phyloP scores from a whole-genome alignment of 1,140 invertebrate species.

The Hydropsyche tenuis region DNA sequence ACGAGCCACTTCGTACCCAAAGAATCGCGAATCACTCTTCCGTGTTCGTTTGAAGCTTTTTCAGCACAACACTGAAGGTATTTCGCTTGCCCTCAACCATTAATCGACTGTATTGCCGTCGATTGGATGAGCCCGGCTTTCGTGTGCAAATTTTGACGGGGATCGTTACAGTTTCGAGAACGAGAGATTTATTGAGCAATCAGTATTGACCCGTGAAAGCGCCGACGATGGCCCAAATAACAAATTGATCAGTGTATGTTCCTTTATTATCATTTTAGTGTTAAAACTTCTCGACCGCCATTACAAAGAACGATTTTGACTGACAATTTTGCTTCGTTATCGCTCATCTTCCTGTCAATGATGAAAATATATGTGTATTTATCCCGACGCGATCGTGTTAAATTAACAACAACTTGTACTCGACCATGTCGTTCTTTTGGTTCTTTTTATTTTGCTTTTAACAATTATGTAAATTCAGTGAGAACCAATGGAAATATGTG shows the following conservation, averaged over 20 bases:
- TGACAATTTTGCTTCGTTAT: background rate
- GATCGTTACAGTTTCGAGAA: background rate
- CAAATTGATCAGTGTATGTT: conserved; percentile 27
- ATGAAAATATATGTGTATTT: conserved; percentile 13
- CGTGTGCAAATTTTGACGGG: conserved; percentile 22
- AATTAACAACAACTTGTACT: background rate
- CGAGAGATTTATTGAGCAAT: conserved; percentile 40
- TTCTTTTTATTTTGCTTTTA: too few species aligned
- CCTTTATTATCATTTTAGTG: background rate
- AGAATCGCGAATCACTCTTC: background rate
- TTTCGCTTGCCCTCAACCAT: background rate
- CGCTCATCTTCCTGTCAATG: background rate
- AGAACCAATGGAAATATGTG: too few species aligned
- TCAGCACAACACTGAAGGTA: background rate
- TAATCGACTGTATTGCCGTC: background rate
- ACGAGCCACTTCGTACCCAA: background rate
- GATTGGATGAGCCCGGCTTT: background rate
- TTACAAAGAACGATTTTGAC: background rate
- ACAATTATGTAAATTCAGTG: too few species aligned
- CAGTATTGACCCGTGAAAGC: conserved; percentile 14
- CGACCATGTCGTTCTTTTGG: too few species aligned
- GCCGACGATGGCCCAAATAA: conserved; percentile 10
- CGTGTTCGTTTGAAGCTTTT: background rate
- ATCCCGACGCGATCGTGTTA: conserved; percentile 11
- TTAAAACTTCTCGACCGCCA: too few species aligned